Evolutionary conservation across 2,797 vertebrate species (phyloP).

Genomic region (Girardinus metallicus): DNA sequence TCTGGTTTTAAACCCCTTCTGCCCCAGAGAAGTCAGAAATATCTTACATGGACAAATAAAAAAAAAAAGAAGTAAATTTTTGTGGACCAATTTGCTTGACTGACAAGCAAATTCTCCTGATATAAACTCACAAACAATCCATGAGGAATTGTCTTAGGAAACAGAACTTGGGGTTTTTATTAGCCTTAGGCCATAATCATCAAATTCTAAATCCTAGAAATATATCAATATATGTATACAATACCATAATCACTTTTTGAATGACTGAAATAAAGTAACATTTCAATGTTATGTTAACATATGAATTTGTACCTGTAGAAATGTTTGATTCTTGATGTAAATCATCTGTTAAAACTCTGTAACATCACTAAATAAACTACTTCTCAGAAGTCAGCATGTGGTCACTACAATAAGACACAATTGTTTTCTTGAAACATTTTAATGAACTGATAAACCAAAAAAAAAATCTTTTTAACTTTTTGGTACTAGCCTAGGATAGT

Average conservation of each 20-base stretch:
- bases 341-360: not conserved
- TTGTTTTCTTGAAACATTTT: constrained; percentile 76
- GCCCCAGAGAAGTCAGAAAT: not conserved
- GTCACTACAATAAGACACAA: not conserved
- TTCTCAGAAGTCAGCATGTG: not conserved
- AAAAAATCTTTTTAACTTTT: constrained; percentile 70
- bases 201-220: not conserved
- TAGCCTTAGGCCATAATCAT: not conserved
- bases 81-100: not conserved
- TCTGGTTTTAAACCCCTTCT: not conserved
- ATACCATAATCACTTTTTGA: no score
- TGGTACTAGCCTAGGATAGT: constrained; percentile 81
- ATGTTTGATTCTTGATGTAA: not conserved
- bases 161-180: not conserved
- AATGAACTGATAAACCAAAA: constrained; percentile 73
- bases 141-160: not conserved
- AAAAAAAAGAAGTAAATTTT: not conserved
- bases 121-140: not conserved
- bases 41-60: not conserved
- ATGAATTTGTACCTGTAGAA: not conserved
- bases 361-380: constrained; percentile 2
- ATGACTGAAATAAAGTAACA: not conserved
- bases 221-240: not conserved
- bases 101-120: not conserved
- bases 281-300: not conserved